A percentile compares a stretch with the other conserved stretches of the same genome.
Evolutionary conservation across 2,888 invertebrate genomes (phyloP).

Genomic region (Podabrus alpinus): DNA sequence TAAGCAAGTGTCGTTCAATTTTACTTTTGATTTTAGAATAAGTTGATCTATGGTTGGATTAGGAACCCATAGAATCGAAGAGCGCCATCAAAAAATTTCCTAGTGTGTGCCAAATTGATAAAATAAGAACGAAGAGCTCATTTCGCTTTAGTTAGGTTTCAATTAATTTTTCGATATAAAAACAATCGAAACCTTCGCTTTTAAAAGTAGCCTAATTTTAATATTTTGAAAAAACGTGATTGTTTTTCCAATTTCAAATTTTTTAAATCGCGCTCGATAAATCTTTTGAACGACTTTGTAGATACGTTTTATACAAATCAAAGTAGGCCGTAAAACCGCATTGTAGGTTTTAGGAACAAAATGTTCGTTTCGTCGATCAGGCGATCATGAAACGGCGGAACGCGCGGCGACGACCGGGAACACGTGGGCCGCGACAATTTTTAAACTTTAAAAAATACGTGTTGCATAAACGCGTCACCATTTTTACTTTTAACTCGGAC

Average conservation of each 20-base stretch:
- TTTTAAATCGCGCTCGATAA: no score
- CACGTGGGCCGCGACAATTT: neutral
- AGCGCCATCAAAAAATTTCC: neutral
- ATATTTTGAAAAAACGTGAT: no score
- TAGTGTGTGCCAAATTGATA: neutral
- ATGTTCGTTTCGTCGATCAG: neutral
- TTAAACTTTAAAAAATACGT: neutral
- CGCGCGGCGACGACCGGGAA: neutral
- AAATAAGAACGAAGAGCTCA: neutral
- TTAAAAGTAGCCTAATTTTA: no score
- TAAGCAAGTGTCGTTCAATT: neutral
- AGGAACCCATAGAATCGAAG: neutral
- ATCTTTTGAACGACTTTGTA: neutral
- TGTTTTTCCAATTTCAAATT: no score
- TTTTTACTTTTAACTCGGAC: neutral
- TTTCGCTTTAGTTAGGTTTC: neutral
- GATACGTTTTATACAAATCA: neutral
- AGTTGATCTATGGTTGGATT: neutral
- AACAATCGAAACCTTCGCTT: no score
- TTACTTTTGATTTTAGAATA: neutral
- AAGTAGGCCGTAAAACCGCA: neutral
- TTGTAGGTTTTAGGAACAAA: constrained; percentile 2
- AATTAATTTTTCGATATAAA: neutral
- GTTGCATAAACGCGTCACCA: neutral
- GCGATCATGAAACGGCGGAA: neutral